Percentiles rank a stretch among this genome's conserved stretches.
Evolutionary conservation across 2,797 vertebrate genomes (phyloP).

Genomic region (Lepus townsendii): DNA sequence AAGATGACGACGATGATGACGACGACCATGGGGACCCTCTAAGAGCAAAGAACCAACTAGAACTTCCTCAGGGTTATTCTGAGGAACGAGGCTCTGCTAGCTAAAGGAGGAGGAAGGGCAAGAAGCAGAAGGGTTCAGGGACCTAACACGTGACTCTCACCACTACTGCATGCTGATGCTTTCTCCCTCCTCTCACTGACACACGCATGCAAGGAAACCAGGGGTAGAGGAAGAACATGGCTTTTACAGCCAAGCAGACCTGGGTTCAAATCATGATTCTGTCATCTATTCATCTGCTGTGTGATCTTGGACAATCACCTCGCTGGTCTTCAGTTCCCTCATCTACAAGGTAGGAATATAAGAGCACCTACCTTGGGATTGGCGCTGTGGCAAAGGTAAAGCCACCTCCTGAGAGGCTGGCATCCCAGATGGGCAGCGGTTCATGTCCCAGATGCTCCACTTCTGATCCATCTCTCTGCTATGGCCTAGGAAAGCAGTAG

Average conservation of each 20-base stretch:
- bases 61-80: background rate
- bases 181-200: background rate
- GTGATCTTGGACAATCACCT: background rate
- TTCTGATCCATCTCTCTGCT: no score
- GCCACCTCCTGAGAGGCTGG: no score
- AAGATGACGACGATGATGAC: no score
- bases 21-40: no score
- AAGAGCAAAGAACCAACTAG: background rate
- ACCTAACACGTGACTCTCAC: background rate
- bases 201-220: background rate
- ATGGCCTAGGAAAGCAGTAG: no score
- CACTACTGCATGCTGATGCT: background rate
- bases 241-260: background rate
- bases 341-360: background rate
- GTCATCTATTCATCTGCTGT: conserved; percentile 6
- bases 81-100: background rate
- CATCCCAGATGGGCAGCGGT: no score
- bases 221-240: background rate
- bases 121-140: background rate
- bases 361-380: background rate
- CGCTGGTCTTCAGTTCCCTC: background rate
- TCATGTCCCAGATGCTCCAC: no score
- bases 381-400: no score
- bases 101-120: background rate
- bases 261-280: background rate